Evolutionary conservation across 2,888 invertebrate species (phyloP).

Genomic region (Drosophila sordidula): DNA sequence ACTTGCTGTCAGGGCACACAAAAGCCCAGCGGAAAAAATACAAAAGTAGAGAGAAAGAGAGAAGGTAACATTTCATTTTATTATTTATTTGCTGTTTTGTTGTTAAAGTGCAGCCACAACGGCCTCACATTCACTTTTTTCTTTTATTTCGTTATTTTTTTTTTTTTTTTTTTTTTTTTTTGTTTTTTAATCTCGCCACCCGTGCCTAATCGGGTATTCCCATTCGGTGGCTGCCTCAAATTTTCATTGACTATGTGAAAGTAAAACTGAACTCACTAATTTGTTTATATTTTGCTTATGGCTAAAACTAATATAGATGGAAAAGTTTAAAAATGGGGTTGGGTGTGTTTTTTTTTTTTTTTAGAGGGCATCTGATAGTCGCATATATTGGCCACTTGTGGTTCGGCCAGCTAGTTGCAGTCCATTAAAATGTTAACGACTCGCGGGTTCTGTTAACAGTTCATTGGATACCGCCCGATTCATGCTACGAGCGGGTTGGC

Average conservation of each 20-base stretch:
- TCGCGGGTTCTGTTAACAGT: slow-evolving; percentile 32
- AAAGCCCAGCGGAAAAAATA: slow-evolving; percentile 4
- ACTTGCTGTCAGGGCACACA: slow-evolving; percentile 8
- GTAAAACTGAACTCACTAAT: too few relatives aligned
- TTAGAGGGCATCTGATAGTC: slow-evolving; percentile 13
- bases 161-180: slow-evolving; percentile 8
- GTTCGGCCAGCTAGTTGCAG: neutral
- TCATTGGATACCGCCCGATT: slow-evolving; percentile 26
- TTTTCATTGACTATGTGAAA: neutral
- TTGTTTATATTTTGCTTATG: neutral
- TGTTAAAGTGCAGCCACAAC: slow-evolving; percentile 48
- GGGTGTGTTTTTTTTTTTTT: neutral
- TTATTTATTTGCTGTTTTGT: slow-evolving; percentile 13
- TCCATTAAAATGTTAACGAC: slow-evolving; percentile 2
- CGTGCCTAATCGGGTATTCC: slow-evolving; percentile 17
- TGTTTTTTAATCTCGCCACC: slow-evolving; percentile 2
- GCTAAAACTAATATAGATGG: too few relatives aligned
- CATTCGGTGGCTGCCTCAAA: neutral
- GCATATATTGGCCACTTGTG: neutral
- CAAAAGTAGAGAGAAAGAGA: slow-evolving; percentile 4
- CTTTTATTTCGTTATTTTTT: neutral
- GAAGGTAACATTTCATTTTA: slow-evolving; percentile 44
- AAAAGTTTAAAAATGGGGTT: too few relatives aligned
- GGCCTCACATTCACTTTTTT: slow-evolving; percentile 61
- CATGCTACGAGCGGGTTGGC: slow-evolving; percentile 8